phyloP scores from a whole-genome alignment of 1,140 invertebrate genomes.

The Caerostris darwini region DNA sequence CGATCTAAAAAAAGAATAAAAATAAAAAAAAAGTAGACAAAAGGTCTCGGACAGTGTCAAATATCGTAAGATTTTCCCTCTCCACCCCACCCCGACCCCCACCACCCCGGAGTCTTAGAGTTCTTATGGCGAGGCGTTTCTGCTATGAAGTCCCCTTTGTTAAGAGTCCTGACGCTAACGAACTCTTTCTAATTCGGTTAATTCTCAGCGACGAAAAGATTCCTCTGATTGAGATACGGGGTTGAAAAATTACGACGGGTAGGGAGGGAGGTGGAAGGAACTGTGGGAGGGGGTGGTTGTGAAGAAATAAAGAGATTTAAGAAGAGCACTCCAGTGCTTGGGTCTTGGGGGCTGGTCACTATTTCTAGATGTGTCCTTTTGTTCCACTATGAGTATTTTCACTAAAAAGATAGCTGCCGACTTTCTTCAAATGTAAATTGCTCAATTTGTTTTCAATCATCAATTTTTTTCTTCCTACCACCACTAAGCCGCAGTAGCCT shows the following conservation, averaged over 20 bases:
- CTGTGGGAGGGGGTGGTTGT: background rate
- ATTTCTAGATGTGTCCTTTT: background rate
- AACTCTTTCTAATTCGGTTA: constrained; percentile 74
- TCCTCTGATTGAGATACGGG: constrained; percentile 50
- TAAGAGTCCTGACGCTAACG: constrained; percentile 41
- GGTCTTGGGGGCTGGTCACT: background rate
- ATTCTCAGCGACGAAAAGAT: constrained; percentile 73
- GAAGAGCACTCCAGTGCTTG: background rate
- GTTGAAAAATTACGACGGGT: constrained; percentile 55
- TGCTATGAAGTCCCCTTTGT: background rate
- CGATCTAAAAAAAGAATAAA: constrained; percentile 24
- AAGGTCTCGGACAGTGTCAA: constrained; percentile 74
- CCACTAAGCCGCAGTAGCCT: no score
- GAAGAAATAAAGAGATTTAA: background rate
- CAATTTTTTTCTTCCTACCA: no score
- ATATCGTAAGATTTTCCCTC: constrained; percentile 39
- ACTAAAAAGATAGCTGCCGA: no score
- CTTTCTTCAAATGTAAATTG: no score
- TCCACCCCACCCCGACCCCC: no score
- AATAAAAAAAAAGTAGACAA: constrained; percentile 34
- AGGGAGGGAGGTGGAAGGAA: background rate
- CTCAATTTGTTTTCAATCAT: no score
- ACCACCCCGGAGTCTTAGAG: background rate
- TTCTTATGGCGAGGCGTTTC: constrained; percentile 36
- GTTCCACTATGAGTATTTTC: no score